Evolutionary conservation across 2,888 invertebrate species (phyloP), one percentile per base, ranked within the genome.

Genomic region (Allygus modestus): DNA sequence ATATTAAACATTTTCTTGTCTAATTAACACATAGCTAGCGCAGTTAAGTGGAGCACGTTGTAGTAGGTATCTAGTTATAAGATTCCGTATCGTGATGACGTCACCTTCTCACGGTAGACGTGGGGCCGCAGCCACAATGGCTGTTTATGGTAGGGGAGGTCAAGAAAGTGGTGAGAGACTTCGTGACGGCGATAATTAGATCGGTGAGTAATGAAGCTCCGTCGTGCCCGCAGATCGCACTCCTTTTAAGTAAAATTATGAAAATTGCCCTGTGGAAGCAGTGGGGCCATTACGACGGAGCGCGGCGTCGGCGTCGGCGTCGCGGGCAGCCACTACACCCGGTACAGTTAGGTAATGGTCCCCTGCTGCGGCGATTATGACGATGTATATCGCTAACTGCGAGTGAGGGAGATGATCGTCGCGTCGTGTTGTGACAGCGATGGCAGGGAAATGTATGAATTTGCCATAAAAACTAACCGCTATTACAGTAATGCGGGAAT

Each of bases 241-340:
- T 79, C 79, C 79, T 79, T 79, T 79, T 58, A 79, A 79, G 79
- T 79, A 79, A 58, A 79, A 79, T 79, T 79, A 79, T 79, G 79
- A 79, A 79, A 79, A 79, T 79, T 79, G 41, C 73, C 23, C 28
- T 11, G 41, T 41, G 43, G 73, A 43, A 43, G 73, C 73, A 73
- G 73, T 41, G 73, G 12, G 23, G 73, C 73, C 73, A 73, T 73
- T 73, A 73, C 73, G 17, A 1, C 69, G 11, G n/a, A n/a, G n/a
- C 51, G 51, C 9, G 51, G n/a, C n/a, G n/a, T n/a, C n/a, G n/a
- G n/a, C n/a, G n/a, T n/a, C n/a, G n/a, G n/a, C n/a, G n/a, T n/a
- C 7, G 7, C 4, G 37, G 4, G 51, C 58, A 1, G 26, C 31
- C 69, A 17, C 69, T n/a, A 71, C 71, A 77, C 58, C 33, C 26